Percentiles rank a stretch among this genome's conserved stretches.
Conservation (phyloP, 2,113 vertebrate species). For the Cyprinus carpio region DNA sequence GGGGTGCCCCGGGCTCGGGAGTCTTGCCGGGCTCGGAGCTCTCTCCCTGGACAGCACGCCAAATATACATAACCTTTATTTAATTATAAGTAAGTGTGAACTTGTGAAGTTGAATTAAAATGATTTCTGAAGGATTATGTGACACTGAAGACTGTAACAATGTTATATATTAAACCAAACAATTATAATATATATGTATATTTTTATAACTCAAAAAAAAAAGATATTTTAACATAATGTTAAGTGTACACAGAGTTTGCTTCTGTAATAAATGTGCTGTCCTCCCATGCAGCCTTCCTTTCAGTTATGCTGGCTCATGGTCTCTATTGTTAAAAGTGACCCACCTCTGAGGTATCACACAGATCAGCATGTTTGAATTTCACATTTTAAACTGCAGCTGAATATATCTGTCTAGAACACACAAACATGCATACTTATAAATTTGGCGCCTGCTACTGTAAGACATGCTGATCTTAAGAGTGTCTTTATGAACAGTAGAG, state of each 20-base stretch:
- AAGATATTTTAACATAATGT: neutral
- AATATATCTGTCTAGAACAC: neutral
- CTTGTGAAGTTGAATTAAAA: too few species aligned
- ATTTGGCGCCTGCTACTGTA: conserved; percentile 17
- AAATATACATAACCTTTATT: too few species aligned
- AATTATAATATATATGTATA: neutral
- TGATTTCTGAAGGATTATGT: too few species aligned
- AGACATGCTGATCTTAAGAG: neutral
- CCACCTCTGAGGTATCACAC: neutral
- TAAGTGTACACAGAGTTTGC: neutral
- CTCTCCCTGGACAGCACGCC: too few species aligned
- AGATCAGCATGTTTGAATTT: conserved; percentile 20
- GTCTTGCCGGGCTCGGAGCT: too few species aligned
- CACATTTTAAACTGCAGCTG: neutral
- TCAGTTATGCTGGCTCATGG: conserved; percentile 4
- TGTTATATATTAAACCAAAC: too few species aligned
- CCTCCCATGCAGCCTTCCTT: neutral
- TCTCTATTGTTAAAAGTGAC: conserved; percentile 27
- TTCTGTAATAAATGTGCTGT: neutral
- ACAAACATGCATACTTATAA: neutral
- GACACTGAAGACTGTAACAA: too few species aligned
- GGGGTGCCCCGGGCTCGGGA: too few species aligned
- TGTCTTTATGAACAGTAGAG: neutral
- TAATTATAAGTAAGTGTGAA: too few species aligned
- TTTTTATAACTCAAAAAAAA: neutral